Percentiles rank a stretch among this genome's conserved stretches.
Conservation (phyloP, 2,113 vertebrate species). For the Pterophyllum scalare region DNA sequence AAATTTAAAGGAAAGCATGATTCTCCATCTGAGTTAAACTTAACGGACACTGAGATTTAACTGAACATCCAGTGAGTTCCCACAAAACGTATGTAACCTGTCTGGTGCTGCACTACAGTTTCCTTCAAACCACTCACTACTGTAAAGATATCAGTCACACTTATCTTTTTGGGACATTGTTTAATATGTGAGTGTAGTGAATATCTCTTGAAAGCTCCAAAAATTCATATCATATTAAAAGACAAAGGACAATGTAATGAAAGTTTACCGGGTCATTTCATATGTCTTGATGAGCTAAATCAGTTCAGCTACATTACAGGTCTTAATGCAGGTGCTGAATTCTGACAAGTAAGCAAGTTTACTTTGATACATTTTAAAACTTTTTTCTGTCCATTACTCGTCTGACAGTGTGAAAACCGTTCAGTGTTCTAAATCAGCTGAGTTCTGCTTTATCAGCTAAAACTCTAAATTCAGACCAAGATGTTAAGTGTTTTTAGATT, state of each 20-base stretch:
- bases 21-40: slow-evolving; percentile 13
- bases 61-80: not conserved
- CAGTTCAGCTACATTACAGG: not conserved
- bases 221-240: not conserved
- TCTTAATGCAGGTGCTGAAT: not conserved
- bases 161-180: not conserved
- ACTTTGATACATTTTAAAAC: not conserved
- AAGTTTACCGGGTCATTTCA: not conserved
- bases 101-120: not conserved
- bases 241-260: not conserved
- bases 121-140: not conserved
- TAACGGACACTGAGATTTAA: slow-evolving; percentile 14
- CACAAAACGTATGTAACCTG: not conserved
- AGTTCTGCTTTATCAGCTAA: not conserved
- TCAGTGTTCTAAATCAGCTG: not conserved
- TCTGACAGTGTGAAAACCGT: not conserved
- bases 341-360: not conserved
- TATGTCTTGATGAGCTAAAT: not conserved
- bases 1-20: slow-evolving; percentile 24
- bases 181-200: not conserved
- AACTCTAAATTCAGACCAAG: not conserved
- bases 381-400: not conserved
- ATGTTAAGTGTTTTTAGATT: not conserved
- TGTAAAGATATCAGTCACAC: not conserved
- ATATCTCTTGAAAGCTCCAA: not conserved